Evolutionary conservation across 2,888 invertebrate genomes (phyloP), one percentile per base, ranked within the genome.

Genomic region (Emmelina monodactyla): DNA sequence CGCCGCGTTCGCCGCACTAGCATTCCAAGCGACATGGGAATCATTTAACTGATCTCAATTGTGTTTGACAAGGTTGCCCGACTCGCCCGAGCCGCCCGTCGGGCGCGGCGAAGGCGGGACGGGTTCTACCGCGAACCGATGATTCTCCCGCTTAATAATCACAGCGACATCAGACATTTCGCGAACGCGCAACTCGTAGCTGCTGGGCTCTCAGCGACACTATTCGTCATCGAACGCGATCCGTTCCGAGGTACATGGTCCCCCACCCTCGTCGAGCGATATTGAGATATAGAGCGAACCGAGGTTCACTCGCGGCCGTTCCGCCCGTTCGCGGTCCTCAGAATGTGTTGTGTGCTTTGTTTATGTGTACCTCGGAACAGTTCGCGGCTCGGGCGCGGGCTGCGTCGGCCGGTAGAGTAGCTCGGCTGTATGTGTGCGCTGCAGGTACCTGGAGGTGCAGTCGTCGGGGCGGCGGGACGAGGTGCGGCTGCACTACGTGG

Each of bases 361-460:
- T 68, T 68, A 57, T 69, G 76, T 80, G 81, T 81, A 81, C 81
- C 81, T 81, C 81, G 81, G 81, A 79, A 80, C 75, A 66, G 78
- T 72, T 63, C 62, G 62, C 54, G 61, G 64, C 55, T 57, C 58
- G 54, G 51, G 53, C 51, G 59, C 35, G 22, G 10, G 32, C 32
- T 9, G 49, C 53, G 51, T 53, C 40, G 53, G 44, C 46, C 43
- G 44, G 45, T 42, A 46, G 46, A 44, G 45, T 14, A 41, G 40
- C 42, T 44, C 37, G 46, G 45, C 44, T 50, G 49, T 55, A 53
- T 50, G 53, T 51, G 55, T 49, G 55, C 50, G 58, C 61, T 64
- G 55, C 81, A 91, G 93, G 83, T 92, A 91, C 82, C 83, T 94
- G 82, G 93, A 94, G 83, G 84, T 94, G 75, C 92, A 94, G 82